Conservation (phyloP, 2,797 vertebrate genomes). For the Adelosebastes latens region DNA sequence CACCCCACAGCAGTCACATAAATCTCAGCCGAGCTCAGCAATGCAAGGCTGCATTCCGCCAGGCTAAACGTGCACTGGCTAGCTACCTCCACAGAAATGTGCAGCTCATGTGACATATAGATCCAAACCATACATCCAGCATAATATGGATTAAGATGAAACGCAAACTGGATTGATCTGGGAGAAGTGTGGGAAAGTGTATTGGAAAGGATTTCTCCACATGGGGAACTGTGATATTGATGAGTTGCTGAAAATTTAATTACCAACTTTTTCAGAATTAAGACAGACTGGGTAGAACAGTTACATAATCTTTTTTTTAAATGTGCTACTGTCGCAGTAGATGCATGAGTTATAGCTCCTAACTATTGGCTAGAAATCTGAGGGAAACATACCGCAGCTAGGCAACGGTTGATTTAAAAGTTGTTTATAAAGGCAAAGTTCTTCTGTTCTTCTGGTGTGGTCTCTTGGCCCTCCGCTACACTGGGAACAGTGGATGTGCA, state of each 20-base stretch:
- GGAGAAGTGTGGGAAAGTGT: neutral
- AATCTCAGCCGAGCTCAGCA: slow-evolving; percentile 83
- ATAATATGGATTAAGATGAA: neutral
- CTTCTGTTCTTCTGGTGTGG: slow-evolving; percentile 76
- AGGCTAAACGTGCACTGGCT: slow-evolving; percentile 73
- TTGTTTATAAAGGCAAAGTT: slow-evolving; percentile 68
- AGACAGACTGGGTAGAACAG: slow-evolving; percentile 15
- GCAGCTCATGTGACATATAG: slow-evolving; percentile 37
- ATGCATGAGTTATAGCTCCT: slow-evolving; percentile 37
- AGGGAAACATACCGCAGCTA: slow-evolving; percentile 48
- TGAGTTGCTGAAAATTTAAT: slow-evolving; percentile 27
- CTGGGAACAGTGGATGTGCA: slow-evolving; percentile 61
- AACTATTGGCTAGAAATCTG: slow-evolving; percentile 42
- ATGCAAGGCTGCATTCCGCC: slow-evolving; percentile 82
- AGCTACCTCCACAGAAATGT: slow-evolving; percentile 67
- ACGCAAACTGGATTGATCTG: neutral
- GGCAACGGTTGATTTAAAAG: slow-evolving; percentile 61
- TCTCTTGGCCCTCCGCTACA: slow-evolving; percentile 62
- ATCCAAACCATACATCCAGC: slow-evolving; percentile 2
- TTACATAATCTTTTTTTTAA: slow-evolving; percentile 24
- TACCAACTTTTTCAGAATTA: slow-evolving; percentile 24
- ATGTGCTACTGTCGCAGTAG: slow-evolving; percentile 45
- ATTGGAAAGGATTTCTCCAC: neutral
- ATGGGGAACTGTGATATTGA: slow-evolving; percentile 11
- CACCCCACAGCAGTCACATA: slow-evolving; percentile 84